Evolutionary conservation across 1,140 invertebrate species (phyloP).

Genomic region (Eumaeus atala): DNA sequence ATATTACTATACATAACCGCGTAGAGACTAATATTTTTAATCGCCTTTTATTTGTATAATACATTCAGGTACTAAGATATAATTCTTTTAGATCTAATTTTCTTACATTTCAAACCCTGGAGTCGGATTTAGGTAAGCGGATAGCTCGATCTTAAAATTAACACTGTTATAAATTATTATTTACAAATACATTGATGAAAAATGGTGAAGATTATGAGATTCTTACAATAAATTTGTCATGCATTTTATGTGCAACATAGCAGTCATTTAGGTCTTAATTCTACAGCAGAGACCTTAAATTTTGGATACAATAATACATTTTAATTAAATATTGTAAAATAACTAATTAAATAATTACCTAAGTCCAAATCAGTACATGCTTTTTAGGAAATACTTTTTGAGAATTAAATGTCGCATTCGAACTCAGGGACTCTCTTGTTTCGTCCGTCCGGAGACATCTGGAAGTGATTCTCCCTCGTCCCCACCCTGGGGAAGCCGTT

Average conservation of each 20-base stretch:
- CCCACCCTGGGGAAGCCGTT: constrained; percentile 59
- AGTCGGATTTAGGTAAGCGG: constrained; percentile 22
- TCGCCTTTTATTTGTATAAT: not conserved
- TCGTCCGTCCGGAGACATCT: constrained; percentile 57
- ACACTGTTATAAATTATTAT: constrained; percentile 66
- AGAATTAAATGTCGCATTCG: constrained; percentile 76
- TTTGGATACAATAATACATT: too few species aligned
- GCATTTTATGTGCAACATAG: too few species aligned
- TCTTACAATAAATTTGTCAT: not conserved
- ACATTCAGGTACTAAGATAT: constrained; percentile 8
- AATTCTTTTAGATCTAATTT: constrained; percentile 10
- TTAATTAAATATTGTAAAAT: constrained; percentile 5
- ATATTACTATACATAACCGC: constrained; percentile 10
- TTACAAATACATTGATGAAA: constrained; percentile 36
- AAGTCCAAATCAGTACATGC: constrained; percentile 9
- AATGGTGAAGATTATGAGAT: constrained; percentile 1
- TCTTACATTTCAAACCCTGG: constrained; percentile 17
- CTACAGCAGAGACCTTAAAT: too few species aligned
- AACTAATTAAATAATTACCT: constrained; percentile 9
- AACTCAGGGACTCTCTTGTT: constrained; percentile 76
- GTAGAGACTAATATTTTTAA: not conserved
- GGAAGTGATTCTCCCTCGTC: constrained; percentile 53
- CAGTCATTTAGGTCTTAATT: too few species aligned
- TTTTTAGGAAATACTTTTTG: constrained; percentile 12
- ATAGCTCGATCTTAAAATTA: constrained; percentile 26